Evolutionary conservation across 2,797 vertebrate species (phyloP), one percentile per base, ranked within the genome.

Genomic region (Gallirallus australis): DNA sequence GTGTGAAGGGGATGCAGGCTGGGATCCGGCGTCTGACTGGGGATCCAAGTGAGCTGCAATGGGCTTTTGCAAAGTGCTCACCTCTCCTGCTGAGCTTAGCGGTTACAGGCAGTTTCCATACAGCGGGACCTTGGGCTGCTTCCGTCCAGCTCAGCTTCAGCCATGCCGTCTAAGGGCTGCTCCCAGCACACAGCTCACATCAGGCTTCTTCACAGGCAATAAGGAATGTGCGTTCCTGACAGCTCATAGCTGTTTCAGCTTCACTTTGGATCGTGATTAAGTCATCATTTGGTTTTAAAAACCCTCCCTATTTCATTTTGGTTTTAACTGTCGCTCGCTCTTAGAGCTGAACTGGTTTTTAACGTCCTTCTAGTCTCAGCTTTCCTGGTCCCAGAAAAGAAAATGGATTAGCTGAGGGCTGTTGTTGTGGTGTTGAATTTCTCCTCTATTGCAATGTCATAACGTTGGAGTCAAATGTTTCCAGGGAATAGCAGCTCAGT

Each of bases 181-280:
- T 64, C 83, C 66, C 52, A 30, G 59, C 50, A 31, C 70, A 5
- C 2, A 3, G 25, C 52, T 64, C 21, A 12, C 52, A 8, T 12
- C n/a, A 30, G 25, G 8, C 23, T 39, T 20, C 73, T 75, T 50
- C 40, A 37, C 6, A 2, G 14, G 4, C 13, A 24, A 35, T 0
- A 9, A 72, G 39, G 24, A 83, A 20, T 57, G 30, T 31, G 1
- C 0, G 0, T 24, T 23, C 56, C 9, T 17, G 5, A 6, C 5
- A 33, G 25, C 24, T 27, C 17, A 23, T 8, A 33, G 33, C 23
- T 72, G 45, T 45, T 82, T 73, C 42, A 52, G 31, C 23, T 79
- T 73, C 24, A 5, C 61, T 88, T 25, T n/a, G n/a, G 37, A 30
- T 75, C 31, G 1, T 0, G 17, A 47, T 60, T 39, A 75, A 91